Percentiles rank a stretch among this genome's conserved stretches.
phyloP scores from a whole-genome alignment of 2,888 invertebrate species.

The Axea sp. region DNA sequence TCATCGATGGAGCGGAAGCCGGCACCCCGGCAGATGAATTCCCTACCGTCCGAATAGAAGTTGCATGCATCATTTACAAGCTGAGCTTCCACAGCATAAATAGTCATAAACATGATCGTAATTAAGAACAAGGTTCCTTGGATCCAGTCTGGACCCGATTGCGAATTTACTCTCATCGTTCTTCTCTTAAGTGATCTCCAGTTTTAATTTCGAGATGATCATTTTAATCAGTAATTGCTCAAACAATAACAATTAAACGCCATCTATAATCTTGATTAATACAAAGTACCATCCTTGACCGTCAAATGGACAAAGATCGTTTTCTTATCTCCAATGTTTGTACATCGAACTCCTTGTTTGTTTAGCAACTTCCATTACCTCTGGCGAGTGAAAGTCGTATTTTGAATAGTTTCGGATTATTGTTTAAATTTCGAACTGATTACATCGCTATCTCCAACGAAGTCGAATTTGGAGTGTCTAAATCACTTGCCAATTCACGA shows the following conservation, averaged over 20 bases:
- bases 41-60: constrained; percentile 70
- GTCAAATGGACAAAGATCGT: neutral
- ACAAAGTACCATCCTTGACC: neutral
- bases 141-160: constrained; percentile 18
- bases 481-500: no score
- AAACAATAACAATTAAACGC: neutral
- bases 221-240: no score
- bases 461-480: no score
- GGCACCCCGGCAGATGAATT: constrained; percentile 70
- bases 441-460: neutral
- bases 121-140: constrained; percentile 7
- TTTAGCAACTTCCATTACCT: constrained; percentile 22
- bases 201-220: neutral
- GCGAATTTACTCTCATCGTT: constrained; percentile 29
- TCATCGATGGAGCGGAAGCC: constrained; percentile 68
- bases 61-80: constrained; percentile 67
- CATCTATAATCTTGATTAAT: neutral
- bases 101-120: constrained; percentile 6
- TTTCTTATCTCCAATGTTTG: neutral
- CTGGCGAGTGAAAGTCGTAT: constrained; percentile 11
- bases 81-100: constrained; percentile 40
- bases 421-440: neutral
- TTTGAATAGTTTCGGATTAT: constrained; percentile 14
- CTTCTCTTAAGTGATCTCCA: constrained; percentile 28
- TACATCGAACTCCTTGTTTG: constrained; percentile 1